Conservation (phyloP, 2,888 invertebrate genomes). For the Latrodectus hesperus region DNA sequence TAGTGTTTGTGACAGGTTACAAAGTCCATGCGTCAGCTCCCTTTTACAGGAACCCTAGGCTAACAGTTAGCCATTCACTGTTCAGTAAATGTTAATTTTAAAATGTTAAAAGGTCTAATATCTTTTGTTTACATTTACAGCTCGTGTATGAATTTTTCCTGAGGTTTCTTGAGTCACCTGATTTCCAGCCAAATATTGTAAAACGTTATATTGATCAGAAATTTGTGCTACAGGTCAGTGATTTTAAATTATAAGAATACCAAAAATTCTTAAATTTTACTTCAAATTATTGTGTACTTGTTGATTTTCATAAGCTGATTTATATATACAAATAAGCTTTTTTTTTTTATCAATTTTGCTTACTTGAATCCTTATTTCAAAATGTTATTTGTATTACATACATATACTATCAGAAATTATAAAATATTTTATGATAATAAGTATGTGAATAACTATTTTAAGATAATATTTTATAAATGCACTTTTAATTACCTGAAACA, state of each 20-base stretch:
- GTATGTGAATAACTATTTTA: too few species aligned
- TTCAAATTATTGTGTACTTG: not conserved
- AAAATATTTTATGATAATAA: too few species aligned
- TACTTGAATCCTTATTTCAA: not conserved
- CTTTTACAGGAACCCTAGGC: too few species aligned
- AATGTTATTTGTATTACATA: too few species aligned
- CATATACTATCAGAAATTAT: too few species aligned
- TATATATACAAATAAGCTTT: not conserved
- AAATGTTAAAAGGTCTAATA: not conserved
- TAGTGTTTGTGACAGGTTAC: too few species aligned
- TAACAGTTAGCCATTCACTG: too few species aligned
- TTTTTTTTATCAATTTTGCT: not conserved
- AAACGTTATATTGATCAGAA: constrained; percentile 96
- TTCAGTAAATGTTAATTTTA: not conserved
- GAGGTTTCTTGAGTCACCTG: constrained; percentile 90
- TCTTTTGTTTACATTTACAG: constrained; percentile 72
- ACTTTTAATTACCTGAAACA: too few species aligned
- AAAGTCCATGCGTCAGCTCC: too few species aligned
- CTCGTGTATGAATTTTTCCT: constrained; percentile 82
- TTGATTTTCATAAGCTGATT: not conserved
- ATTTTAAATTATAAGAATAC: not conserved
- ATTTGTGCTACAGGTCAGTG: constrained; percentile 90
- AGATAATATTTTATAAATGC: too few species aligned
- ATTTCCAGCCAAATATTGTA: constrained; percentile 93
- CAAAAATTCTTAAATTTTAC: not conserved